These are phyloP conservation scores for Amazonetta brasiliensis DNA, from an alignment of 2,797 vertebrate species.

Conservation along the genomic window DNA sequence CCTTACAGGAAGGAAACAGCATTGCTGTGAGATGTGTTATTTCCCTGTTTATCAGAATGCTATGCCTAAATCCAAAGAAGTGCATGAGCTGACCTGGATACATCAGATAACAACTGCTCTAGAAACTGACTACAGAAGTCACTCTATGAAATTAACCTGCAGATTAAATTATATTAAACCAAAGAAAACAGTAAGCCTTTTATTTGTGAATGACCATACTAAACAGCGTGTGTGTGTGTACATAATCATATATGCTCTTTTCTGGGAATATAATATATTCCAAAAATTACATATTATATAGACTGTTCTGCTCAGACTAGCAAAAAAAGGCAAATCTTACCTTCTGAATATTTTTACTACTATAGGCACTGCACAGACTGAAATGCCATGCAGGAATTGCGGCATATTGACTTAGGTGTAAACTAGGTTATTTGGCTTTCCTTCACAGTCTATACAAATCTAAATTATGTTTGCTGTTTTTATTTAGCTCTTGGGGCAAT, in stretches of 20 bases:
- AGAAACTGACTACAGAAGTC: neutral
- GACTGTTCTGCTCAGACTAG: neutral
- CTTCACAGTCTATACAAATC: neutral
- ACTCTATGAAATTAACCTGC: neutral
- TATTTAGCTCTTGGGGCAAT: neutral
- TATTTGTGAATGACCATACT: neutral
- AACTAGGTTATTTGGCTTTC: neutral
- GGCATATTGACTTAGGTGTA: neutral
- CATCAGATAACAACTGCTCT: neutral
- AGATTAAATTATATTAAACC: neutral
- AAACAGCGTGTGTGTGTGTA: neutral
- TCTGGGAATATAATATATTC: no score
- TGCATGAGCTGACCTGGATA: neutral
- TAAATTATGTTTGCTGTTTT: neutral
- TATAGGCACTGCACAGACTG: neutral
- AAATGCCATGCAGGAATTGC: neutral
- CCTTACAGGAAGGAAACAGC: neutral
- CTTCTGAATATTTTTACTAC: neutral
- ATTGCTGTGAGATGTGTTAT: neutral
- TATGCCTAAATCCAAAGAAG: neutral
- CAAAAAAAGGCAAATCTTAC: neutral
- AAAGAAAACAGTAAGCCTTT: neutral
- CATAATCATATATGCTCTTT: neutral
- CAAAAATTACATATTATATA: no score
- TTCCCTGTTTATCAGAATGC: neutral